These are phyloP conservation scores for Polydrusus tereticollis DNA, from an alignment of 2,888 invertebrate genomes.

Conservation along the genomic window DNA sequence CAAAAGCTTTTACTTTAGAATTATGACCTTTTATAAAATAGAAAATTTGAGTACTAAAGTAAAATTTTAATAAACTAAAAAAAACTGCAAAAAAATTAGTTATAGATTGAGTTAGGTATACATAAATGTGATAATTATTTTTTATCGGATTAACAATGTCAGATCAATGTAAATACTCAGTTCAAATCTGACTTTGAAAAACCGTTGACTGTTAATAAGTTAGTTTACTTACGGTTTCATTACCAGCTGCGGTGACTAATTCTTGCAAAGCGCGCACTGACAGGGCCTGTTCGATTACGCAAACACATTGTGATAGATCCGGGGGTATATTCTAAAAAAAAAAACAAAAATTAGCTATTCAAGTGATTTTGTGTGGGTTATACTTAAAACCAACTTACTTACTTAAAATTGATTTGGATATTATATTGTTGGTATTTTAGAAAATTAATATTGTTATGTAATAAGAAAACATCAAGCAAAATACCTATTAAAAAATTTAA, in stretches of 20 bases:
- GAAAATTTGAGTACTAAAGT: constrained; percentile 5
- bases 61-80: background rate
- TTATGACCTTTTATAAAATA: constrained; percentile 57
- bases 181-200: background rate
- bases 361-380: no score
- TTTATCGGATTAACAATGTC: background rate
- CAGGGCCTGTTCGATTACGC: constrained; percentile 99
- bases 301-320: constrained; percentile 97
- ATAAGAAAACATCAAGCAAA: no score
- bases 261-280: constrained; percentile 99
- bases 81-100: background rate
- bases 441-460: no score
- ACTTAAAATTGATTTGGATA: no score
- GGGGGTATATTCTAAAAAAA: constrained; percentile 86
- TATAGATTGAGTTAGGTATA: background rate
- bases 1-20: constrained; percentile 40
- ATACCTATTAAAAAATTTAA: no score
- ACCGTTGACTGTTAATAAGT: constrained; percentile 1
- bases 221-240: constrained; percentile 83
- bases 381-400: no score
- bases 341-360: no score
- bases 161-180: background rate
- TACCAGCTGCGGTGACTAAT: constrained; percentile 95
- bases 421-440: no score
- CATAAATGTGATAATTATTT: background rate